Evolutionary conservation across 2,888 invertebrate species (phyloP).

Genomic region (Terebella lapidaria): DNA sequence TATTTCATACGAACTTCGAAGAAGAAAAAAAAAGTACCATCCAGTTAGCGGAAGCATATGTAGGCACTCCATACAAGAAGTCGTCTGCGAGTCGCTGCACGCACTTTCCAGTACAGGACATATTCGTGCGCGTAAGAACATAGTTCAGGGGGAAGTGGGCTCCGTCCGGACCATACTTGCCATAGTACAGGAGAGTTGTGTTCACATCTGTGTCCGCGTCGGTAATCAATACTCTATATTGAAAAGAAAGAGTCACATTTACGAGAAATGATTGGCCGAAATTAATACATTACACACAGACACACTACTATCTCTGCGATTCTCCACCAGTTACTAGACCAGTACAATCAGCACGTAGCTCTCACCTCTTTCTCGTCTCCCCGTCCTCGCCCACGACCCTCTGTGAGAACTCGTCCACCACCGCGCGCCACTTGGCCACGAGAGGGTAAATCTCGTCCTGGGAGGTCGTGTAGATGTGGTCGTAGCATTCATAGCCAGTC

Average conservation of each 20-base stretch:
- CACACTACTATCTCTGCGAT: no score
- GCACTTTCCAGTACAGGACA: conserved; percentile 10
- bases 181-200: conserved; percentile 30
- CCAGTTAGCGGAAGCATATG: conserved; percentile 16
- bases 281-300: no score
- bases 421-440: conserved; percentile 19
- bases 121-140: conserved; percentile 8
- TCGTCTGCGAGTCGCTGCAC: conserved; percentile 10
- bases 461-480: conserved; percentile 14
- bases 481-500: conserved; percentile 13
- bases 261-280: no score
- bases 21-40: no score
- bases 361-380: no score
- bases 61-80: conserved; percentile 11
- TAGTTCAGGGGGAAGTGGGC: conserved; percentile 27
- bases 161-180: conserved; percentile 14
- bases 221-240: conserved; percentile 20
- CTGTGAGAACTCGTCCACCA: conserved; percentile 16
- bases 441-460: conserved; percentile 19
- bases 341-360: no score
- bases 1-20: no score
- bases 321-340: no score
- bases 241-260: no score
- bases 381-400: no score
- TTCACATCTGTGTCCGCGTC: conserved; percentile 20